Evolutionary conservation across 2,113 vertebrate species (phyloP), one percentile per base, ranked within the genome.

Genomic region (Elaphurus davidianus): DNA sequence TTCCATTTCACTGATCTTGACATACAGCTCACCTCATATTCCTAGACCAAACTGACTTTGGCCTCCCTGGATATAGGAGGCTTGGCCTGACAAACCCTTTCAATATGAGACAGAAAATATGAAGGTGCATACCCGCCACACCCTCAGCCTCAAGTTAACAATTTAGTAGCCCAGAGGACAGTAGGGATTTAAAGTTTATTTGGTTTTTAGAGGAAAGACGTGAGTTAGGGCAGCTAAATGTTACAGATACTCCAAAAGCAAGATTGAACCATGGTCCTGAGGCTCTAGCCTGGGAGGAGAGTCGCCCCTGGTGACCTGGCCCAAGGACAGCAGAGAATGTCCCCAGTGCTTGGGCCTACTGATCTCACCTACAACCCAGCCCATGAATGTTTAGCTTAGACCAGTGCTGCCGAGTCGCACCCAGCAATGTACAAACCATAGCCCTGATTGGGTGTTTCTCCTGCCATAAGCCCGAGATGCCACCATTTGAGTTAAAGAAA

Each of bases 1-100:
- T 83, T 93, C 93, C 79, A 81, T 97, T 90, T 94, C 95, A 47
- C 30, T 55, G 95, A 92, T 83, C 40, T 87, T 50, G 62, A 94
- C 60, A 59, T 81, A 30, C 3, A 60, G 57, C 76, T 59, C n/a
- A 64, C 67, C 36, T 94, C 81, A 27, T 78, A 93, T 62, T 93
- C 82, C 76, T 64, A 50, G 40, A 89, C 76, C n/a, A 67, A 95
- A 78, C 54, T 0, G 0, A 79, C 57, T 64, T 50, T 78, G 85
- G 43, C 71, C 15, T 90, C 78, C 59, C 47, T n/a, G 81, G 71
- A 64, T 64, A 15, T 33, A n/a, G 43, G 67, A 40, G 16, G 13
- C 19, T 43, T 15, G 30, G 19, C 52, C 52, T 89, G n/a, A 97
- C 15, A n/a, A 95, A 92, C 81, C 6, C 16, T 94, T 43, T 76